Evolutionary conservation across 2,888 invertebrate genomes (phyloP), one percentile per base, ranked within the genome.

Genomic region (Tromatobia lineatoria): DNA sequence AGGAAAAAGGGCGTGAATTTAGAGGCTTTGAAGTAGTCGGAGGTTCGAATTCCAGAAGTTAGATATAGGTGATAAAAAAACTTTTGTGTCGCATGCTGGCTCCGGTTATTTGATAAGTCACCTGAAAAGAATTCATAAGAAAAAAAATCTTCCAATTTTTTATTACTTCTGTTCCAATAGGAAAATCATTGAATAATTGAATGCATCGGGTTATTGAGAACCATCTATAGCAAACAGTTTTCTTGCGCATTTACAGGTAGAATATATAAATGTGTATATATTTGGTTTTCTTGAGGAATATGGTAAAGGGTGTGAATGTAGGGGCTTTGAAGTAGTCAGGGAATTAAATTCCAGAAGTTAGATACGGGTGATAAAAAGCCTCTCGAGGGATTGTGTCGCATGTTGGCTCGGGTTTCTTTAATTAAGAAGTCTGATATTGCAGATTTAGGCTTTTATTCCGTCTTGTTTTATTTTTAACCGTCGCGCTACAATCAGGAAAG

Each of bases 181-280:
- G n/a, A n/a, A n/a, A n/a, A n/a, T n/a, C n/a, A n/a, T n/a, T 77
- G 80, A 76, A 80, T 64, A 80, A 83, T 67, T 79, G 79, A 79
- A 73, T 77, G 73, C 59, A 47, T 25, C 20, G 25, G 59, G 64
- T 38, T 38, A n/a, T n/a, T n/a, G 47, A 38, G 66, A 25, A 34
- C 23, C 64, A 74, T 50, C 52, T 74, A 20, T 61, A 38, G 54
- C 42, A 50, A 50, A 52, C 50, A 47, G 45, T 73, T 52, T 57
- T 54, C 71, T 57, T 11, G 18, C 11, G 11, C 71, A 57, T 3
- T 18, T 47, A n/a, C 50, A 77, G n/a, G 13, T 2, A 13, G 11
- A 10, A 38, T 20, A 74, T n/a, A 25, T 47, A 29, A 3, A 25
- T 66, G 20, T 10, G 6, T 47, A 18, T 74, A 25, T n/a, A 50